These are phyloP conservation scores for Anniella stebbinsi DNA, from an alignment of 2,797 vertebrate species.

Conservation along the genomic window DNA sequence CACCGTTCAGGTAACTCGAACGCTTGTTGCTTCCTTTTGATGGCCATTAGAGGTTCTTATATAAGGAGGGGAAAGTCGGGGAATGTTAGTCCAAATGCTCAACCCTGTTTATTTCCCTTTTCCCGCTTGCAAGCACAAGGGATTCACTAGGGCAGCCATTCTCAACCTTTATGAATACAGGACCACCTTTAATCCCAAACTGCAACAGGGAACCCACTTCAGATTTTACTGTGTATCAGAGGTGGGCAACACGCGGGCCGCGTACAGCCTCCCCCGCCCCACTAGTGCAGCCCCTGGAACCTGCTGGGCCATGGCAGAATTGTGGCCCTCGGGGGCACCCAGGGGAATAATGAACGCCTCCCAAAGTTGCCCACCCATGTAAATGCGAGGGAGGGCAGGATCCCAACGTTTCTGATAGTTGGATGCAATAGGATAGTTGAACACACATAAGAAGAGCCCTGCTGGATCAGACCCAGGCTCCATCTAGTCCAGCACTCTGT, in stretches of 20 bases:
- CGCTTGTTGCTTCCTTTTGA: neutral
- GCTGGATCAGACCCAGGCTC: too few species aligned
- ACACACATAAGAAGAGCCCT: neutral
- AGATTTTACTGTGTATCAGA: neutral
- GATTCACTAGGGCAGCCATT: too few species aligned
- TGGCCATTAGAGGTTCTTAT: neutral
- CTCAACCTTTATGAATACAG: neutral
- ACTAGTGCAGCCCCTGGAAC: too few species aligned
- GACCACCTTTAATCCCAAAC: neutral
- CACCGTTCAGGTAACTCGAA: constrained; percentile 79
- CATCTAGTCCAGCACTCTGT: too few species aligned
- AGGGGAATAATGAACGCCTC: too few species aligned
- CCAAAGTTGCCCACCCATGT: too few species aligned
- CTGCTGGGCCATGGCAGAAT: too few species aligned
- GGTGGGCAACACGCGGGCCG: too few species aligned
- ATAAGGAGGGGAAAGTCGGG: neutral
- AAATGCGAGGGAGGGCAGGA: neutral
- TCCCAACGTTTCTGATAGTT: neutral
- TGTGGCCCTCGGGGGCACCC: too few species aligned
- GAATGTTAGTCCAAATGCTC: neutral
- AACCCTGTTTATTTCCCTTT: neutral
- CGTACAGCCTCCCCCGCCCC: too few species aligned
- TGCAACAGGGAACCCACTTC: neutral
- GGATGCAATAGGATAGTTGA: too few species aligned
- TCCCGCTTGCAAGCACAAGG: neutral